Percentiles rank a stretch among this genome's conserved stretches.
phyloP scores from a whole-genome alignment of 2,888 invertebrate species.

The Bombyx huttoni region DNA sequence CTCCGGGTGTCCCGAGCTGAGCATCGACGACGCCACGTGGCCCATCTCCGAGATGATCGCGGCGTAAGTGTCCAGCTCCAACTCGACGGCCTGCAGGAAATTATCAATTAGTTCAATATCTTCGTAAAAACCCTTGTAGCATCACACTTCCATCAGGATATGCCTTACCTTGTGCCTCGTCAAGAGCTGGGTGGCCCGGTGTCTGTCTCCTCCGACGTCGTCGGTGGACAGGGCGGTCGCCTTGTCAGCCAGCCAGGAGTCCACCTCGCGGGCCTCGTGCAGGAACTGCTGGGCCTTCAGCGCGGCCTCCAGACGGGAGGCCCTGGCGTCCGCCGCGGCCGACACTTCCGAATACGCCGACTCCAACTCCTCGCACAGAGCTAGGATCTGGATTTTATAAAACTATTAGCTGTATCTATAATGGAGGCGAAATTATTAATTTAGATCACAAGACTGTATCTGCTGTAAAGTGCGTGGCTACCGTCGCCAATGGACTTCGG shows the following conservation, averaged over 20 bases:
- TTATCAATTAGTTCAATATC: not conserved
- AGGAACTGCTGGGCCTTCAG: constrained; percentile 92
- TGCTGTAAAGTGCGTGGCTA: not conserved
- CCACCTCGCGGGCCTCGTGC: constrained; percentile 92
- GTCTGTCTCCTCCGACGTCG: constrained; percentile 91
- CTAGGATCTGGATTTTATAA: constrained; percentile 72
- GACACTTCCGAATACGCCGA: constrained; percentile 83
- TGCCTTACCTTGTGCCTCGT: constrained; percentile 93
- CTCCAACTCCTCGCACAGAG: constrained; percentile 80
- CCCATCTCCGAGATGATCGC: constrained; percentile 95
- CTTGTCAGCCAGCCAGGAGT: constrained; percentile 93
- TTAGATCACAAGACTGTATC: too few species aligned
- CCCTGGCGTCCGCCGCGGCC: constrained; percentile 78
- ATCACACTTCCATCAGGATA: too few species aligned
- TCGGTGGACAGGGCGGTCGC: constrained; percentile 85
- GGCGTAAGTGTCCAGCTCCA: constrained; percentile 92
- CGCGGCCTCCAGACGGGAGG: constrained; percentile 85
- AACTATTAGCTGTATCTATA: too few species aligned
- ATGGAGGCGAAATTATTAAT: not conserved
- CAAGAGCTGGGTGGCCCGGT: constrained; percentile 91
- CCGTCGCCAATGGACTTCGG: too few species aligned
- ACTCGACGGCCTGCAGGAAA: constrained; percentile 79
- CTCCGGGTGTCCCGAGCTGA: constrained; percentile 86
- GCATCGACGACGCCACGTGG: constrained; percentile 86
- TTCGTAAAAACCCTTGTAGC: too few species aligned